Evolutionary conservation across 2,113 vertebrate species (phyloP), one percentile per base, ranked within the genome.

Genomic region (Nematolebias whitei): DNA sequence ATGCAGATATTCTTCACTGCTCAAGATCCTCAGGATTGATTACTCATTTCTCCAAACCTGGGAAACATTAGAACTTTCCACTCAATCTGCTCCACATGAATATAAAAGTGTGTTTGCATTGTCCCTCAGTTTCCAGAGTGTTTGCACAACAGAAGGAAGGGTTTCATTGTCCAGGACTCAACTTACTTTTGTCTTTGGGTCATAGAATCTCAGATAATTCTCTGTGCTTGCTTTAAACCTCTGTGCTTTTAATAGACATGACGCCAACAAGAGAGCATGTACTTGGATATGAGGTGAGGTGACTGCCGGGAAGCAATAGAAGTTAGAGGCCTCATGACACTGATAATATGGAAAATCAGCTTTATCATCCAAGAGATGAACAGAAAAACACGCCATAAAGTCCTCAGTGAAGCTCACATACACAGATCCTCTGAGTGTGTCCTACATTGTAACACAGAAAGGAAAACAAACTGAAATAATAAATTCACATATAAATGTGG

Each of bases 121-220:
- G 84, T 77, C 68, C 76, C 80, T 82, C 68, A 80, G 54, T 83
- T 87, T 89, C 82, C 80, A 81, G 49, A 71, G 67, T 72, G 66
- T 82, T 85, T 86, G 67, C 72, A 74, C 43, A 60, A 73, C 53
- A 75, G 68, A 71, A 67, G 48, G 81, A 81, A 83, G 73, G 79
- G 85, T 76, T 83, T 76, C 54, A 64, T 53, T 68, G 38, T 52
- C 58, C 63, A 16, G 29, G 61, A 67, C 56, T 74, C 63, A n/a
- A 18, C 49, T 71, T 63, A 70, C 49, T 9, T 45, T 71, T 2
- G 1, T 57, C 70, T 47, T 69, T 78, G 68, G 54, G 52, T 55
- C 62, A 24, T 59, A 22, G 50, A 79, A 69, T 69, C 18, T 38
- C 60, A 77, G 23, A 72, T 77, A 73, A 54, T 63, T 73, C n/a